Evolutionary conservation across 2,797 vertebrate genomes (phyloP).

Genomic region (Hypotaenidia philippensis): DNA sequence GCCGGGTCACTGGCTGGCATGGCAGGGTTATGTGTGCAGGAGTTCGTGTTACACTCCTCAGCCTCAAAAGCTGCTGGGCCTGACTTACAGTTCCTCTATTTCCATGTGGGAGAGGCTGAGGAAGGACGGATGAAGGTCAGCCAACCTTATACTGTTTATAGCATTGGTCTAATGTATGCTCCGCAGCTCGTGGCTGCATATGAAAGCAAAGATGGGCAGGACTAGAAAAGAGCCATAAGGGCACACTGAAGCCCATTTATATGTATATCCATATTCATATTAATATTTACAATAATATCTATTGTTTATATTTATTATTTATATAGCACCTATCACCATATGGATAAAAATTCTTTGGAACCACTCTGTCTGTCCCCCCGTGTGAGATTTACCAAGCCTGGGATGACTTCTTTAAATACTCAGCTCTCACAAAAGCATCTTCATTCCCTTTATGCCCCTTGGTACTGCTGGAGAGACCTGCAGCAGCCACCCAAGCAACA

Average conservation of each 20-base stretch:
- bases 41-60: not conserved
- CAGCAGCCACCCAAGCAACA: not conserved
- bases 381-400: not conserved
- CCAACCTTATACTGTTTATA: not conserved
- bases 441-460: not conserved
- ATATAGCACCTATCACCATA: too few species aligned
- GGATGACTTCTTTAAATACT: not conserved
- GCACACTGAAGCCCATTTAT: not conserved
- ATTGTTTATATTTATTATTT: too few species aligned
- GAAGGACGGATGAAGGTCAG: not conserved
- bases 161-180: not conserved
- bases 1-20: not conserved
- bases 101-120: not conserved
- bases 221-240: fast-evolving
- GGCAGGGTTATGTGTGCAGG: not conserved
- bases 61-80: not conserved
- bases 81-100: not conserved
- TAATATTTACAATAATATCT: too few species aligned
- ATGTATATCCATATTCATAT: too few species aligned
- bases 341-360: too few species aligned
- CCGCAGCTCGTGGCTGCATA: not conserved
- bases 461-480: not conserved
- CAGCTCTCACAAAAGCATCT: not conserved
- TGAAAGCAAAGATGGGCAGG: not conserved
- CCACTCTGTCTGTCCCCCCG: not conserved